Evolutionary conservation across 2,113 vertebrate genomes (phyloP), one percentile per base, ranked within the genome.

Genomic region (Condylura cristata): DNA sequence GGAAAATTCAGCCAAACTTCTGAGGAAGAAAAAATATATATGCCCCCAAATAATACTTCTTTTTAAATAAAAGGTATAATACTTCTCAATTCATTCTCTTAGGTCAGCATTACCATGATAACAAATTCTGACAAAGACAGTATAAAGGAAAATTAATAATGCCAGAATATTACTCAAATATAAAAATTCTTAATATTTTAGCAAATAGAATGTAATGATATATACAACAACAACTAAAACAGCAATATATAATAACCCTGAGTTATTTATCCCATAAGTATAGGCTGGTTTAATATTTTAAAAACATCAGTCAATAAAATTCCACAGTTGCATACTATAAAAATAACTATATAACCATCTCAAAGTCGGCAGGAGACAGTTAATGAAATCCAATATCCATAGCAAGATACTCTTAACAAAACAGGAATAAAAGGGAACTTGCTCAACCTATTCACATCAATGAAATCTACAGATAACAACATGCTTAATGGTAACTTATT

Each of bases 361-460:
- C 48, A 70, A 82, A 5, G 71, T 12, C 74, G 63, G 26, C 44
- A 70, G 56, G 18, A 66, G 86, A 17, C 3, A 32, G 37, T 85
- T 61, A 63, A 56, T n/a, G 66, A 58, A 82, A 76, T 51, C 20
- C 48, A 91, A n/a, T 41, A 80, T 75, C 39, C 34, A 28, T 11
- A 44, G 89, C 89, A 61, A 87, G 70, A 58, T 70, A 91, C 3
- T 79, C 51, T 92, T 61, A 93, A 82, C 48, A 82, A 78, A 84
- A 71, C 26, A 84, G 41, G 6, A 53, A 79, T 63, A 76, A 61
- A 91, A 61, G 46, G n/a, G 34, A 85, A 63, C 10, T 44, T 89
- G 11, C 24, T 72, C 68, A 58, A 71, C 63, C 44, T 80, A 86
- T 37, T 24, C 24, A 85, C 18, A 90, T 46, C 3, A 56, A 41